phyloP scores from a whole-genome alignment of 2,797 vertebrate genomes.

The Neoniphon sammara region DNA sequence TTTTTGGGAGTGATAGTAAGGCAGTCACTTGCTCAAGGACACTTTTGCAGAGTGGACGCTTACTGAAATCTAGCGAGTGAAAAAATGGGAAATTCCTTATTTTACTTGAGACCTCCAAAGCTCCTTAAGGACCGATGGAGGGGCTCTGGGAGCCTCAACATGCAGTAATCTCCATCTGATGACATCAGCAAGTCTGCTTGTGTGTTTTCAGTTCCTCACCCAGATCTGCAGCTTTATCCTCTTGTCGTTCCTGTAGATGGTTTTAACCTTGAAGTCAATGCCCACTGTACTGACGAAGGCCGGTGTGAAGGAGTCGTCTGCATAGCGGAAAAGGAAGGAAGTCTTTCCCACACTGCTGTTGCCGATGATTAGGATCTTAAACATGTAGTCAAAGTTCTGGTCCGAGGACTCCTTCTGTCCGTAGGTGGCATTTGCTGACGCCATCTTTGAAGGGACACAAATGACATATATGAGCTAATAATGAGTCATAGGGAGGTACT shows the following conservation, averaged over 20 bases:
- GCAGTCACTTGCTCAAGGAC: too few species aligned
- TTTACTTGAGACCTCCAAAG: neutral
- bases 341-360: constrained; percentile 98
- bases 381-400: constrained; percentile 99
- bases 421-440: constrained; percentile 92
- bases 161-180: too few species aligned
- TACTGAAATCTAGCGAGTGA: too few species aligned
- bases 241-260: constrained; percentile 97
- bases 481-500: constrained; percentile 4
- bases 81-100: too few species aligned
- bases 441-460: constrained; percentile 84
- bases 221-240: constrained; percentile 99
- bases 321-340: constrained; percentile 98
- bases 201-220: constrained; percentile 81
- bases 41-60: too few species aligned
- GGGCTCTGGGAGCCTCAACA: too few species aligned
- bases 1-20: too few species aligned
- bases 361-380: constrained; percentile 99
- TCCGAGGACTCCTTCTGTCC: constrained; percentile 96
- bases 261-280: constrained; percentile 99
- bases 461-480: constrained; percentile 4
- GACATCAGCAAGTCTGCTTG: neutral
- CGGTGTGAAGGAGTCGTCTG: constrained; percentile 95
- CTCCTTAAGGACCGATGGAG: neutral
- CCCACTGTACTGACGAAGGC: constrained; percentile 98